Percentiles rank a stretch among this genome's conserved stretches.
phyloP scores from a whole-genome alignment of 1,140 invertebrate species.

The Drosophila lacertosa region DNA sequence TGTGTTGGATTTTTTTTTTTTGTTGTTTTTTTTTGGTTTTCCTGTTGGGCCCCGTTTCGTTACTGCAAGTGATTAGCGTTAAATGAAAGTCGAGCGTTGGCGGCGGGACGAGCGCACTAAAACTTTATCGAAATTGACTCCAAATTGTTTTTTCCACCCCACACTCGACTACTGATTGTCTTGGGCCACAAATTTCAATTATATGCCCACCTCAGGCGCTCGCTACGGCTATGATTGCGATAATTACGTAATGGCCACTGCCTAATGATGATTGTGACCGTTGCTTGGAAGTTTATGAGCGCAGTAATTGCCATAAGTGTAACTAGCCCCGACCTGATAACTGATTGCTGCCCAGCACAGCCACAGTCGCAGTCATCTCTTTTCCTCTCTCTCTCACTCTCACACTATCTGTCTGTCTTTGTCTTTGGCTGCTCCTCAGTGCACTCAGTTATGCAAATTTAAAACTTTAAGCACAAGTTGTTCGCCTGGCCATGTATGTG shows the following conservation, averaged over 20 bases:
- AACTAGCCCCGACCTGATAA: constrained; percentile 7
- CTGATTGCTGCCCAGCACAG: background rate
- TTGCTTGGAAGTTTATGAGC: constrained; percentile 64
- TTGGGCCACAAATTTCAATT: constrained; percentile 77
- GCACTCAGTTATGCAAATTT: constrained; percentile 71
- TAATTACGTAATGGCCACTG: constrained; percentile 77
- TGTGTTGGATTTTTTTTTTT: background rate
- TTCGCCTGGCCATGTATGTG: constrained; percentile 32
- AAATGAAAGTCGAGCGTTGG: constrained; percentile 63
- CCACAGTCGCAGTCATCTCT: too few relatives aligned
- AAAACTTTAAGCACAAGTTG: constrained; percentile 78
- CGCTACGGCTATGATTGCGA: constrained; percentile 59
- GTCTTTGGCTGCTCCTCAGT: background rate
- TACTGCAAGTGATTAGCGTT: constrained; percentile 81
- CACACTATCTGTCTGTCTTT: background rate
- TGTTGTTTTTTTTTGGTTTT: background rate
- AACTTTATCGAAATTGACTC: constrained; percentile 82
- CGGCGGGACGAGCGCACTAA: constrained; percentile 43
- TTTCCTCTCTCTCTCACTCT: background rate
- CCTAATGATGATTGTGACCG: constrained; percentile 72
- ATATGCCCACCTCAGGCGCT: constrained; percentile 52
- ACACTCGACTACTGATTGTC: constrained; percentile 18
- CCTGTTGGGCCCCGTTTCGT: constrained; percentile 44
- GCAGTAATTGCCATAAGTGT: constrained; percentile 63
- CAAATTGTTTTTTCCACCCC: constrained; percentile 52